phyloP scores from a whole-genome alignment of 2,888 invertebrate genomes.

The Harmothoe impar region DNA sequence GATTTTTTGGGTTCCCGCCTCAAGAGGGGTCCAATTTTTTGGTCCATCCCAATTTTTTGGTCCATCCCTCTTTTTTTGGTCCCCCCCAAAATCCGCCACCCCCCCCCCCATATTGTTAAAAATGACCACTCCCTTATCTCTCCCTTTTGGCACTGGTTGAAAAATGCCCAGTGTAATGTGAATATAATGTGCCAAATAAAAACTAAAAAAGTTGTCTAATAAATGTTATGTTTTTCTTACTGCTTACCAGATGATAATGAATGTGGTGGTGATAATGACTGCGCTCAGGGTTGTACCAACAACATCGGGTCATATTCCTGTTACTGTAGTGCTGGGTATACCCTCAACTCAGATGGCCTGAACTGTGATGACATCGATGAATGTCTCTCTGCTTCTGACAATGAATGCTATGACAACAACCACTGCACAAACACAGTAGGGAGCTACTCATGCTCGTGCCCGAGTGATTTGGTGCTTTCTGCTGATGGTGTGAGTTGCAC shows the following conservation, averaged over 20 bases:
- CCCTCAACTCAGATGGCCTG: constrained; percentile 68
- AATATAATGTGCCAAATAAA: no score
- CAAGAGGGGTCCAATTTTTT: no score
- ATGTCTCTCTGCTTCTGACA: constrained; percentile 64
- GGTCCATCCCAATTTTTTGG: no score
- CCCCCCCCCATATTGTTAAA: no score
- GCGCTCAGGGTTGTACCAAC: constrained; percentile 73
- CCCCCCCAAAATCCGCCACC: no score
- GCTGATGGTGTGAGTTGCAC: constrained; percentile 25
- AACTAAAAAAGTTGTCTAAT: no score
- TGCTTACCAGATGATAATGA: constrained; percentile 68
- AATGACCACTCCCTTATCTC: no score
- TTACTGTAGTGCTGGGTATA: constrained; percentile 73
- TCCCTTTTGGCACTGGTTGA: no score
- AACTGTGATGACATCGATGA: constrained; percentile 68
- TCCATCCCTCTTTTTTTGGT: no score
- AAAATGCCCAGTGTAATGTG: no score
- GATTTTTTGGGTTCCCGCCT: no score
- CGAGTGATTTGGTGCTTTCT: not conserved
- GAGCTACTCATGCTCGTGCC: constrained; percentile 41
- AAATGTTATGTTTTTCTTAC: no score
- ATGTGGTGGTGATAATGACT: constrained; percentile 71
- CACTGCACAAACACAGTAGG: constrained; percentile 71
- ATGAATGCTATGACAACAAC: constrained; percentile 69
- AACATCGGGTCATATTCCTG: constrained; percentile 71